These are phyloP conservation scores for Semaprochilodus insignis DNA, from an alignment of 2,797 vertebrate genomes.

Conservation along the genomic window DNA sequence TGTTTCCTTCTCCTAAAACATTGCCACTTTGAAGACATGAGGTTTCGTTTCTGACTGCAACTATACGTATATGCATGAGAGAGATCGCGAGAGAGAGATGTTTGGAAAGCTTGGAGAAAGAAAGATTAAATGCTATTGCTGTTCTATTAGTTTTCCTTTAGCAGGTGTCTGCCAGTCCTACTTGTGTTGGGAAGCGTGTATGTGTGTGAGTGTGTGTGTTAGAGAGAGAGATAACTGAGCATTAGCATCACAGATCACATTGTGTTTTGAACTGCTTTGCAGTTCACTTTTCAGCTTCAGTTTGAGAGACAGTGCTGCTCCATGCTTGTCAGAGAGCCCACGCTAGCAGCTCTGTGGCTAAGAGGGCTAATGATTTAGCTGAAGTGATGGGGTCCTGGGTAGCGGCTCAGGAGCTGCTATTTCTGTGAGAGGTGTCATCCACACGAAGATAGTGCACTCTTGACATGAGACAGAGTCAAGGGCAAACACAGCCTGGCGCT, in stretches of 20 bases:
- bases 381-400: constrained; percentile 64
- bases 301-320: constrained; percentile 44
- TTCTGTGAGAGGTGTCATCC: constrained; percentile 77
- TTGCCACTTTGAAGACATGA: no score
- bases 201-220: neutral
- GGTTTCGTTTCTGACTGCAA: no score
- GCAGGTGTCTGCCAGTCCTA: neutral
- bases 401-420: constrained; percentile 66
- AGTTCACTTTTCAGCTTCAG: constrained; percentile 10
- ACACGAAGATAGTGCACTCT: constrained; percentile 68
- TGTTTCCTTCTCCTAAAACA: no score
- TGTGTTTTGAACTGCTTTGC: constrained; percentile 3
- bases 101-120: no score
- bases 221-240: neutral
- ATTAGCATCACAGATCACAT: constrained; percentile 31
- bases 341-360: constrained; percentile 39
- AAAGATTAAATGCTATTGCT: no score
- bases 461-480: constrained; percentile 62
- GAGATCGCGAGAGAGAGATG: no score
- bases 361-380: constrained; percentile 73
- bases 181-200: neutral
- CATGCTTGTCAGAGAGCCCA: constrained; percentile 44
- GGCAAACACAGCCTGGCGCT: constrained; percentile 49
- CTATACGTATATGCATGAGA: no score
- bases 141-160: no score